Conservation (phyloP, 2,797 vertebrate species). For the Propithecus perrieri region DNA sequence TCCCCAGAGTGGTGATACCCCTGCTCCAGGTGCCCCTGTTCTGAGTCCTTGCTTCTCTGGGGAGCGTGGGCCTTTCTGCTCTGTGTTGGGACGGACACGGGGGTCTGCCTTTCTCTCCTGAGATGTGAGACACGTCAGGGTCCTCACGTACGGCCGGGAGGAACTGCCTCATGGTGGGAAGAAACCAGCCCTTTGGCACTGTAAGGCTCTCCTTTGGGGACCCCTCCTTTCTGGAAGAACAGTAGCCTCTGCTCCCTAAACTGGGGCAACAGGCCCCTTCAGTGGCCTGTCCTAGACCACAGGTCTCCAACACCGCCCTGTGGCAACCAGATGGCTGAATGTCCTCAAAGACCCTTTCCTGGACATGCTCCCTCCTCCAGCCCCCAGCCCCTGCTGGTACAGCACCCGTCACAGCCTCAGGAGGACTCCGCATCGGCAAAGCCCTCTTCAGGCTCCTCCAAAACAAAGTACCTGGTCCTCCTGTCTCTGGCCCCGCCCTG, state of each 20-base stretch:
- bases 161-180: background rate
- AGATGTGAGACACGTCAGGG: accelerated
- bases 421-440: background rate
- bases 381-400: too few relatives aligned
- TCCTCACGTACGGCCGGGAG: background rate
- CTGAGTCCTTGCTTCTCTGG: background rate
- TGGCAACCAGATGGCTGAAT: accelerated
- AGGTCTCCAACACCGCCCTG: background rate
- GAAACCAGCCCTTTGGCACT: background rate
- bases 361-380: background rate
- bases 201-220: background rate
- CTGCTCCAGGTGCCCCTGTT: background rate
- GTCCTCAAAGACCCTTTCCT: background rate
- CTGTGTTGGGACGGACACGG: too few relatives aligned
- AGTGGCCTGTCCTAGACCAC: background rate
- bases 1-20: accelerated
- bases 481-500: background rate
- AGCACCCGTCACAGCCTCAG: accelerated
- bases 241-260: background rate
- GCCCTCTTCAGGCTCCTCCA: background rate
- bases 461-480: background rate
- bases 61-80: background rate
- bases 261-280: background rate
- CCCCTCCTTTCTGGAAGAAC: background rate
- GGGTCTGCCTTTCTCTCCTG: background rate